Evolutionary conservation across 2,888 invertebrate genomes (phyloP).

Genomic region (Lottia scabra): DNA sequence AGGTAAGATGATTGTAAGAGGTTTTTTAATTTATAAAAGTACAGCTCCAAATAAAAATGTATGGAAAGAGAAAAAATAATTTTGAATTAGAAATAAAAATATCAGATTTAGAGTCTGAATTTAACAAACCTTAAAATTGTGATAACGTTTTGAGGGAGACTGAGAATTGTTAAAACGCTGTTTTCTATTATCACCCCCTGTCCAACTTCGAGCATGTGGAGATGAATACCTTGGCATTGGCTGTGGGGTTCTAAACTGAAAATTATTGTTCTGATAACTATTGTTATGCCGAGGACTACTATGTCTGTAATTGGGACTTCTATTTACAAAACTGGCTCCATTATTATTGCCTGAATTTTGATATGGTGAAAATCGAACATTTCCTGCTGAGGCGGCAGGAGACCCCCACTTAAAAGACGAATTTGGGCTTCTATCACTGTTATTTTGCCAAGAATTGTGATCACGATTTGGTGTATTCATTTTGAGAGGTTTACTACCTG

Average conservation of each 20-base stretch:
- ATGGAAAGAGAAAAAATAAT: background rate
- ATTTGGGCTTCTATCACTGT: background rate
- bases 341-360: conserved; percentile 1
- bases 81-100: background rate
- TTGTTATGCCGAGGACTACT: conserved; percentile 10
- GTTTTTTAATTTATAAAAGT: too few relatives aligned
- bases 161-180: background rate
- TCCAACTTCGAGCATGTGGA: conserved; percentile 3
- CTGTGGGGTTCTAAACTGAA: conserved; percentile 15
- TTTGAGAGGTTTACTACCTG: too few relatives aligned
- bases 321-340: background rate
- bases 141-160: background rate
- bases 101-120: too few relatives aligned
- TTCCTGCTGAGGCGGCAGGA: background rate
- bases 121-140: conserved; percentile 3
- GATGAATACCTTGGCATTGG: conserved; percentile 10
- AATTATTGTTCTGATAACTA: background rate
- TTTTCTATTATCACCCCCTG: background rate
- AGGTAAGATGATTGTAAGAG: too few relatives aligned
- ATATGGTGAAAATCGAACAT: conserved; percentile 6
- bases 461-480: too few relatives aligned
- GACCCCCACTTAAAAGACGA: background rate
- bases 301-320: background rate
- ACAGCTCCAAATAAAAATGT: background rate
- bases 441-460: background rate